Percentiles rank a stretch among this genome's conserved stretches.
phyloP scores from a whole-genome alignment of 2,797 vertebrate genomes.

The Siniperca undulata region DNA sequence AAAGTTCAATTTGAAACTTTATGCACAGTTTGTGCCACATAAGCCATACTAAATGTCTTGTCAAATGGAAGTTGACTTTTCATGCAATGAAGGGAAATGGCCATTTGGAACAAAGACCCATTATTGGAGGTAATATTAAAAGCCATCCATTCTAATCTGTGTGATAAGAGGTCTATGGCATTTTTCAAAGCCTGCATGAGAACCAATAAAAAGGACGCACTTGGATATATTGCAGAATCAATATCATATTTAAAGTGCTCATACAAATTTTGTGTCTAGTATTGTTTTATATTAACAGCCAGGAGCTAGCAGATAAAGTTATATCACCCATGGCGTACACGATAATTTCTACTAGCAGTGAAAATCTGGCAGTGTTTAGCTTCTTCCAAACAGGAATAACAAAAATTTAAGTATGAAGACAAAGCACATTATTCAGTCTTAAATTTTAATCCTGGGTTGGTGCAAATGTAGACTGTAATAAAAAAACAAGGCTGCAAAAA shows the following conservation, averaged over 20 bases:
- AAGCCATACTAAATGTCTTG: constrained; percentile 68
- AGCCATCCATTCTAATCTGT: constrained; percentile 79
- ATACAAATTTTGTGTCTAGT: constrained; percentile 59
- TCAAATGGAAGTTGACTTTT: constrained; percentile 78
- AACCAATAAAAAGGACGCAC: constrained; percentile 67
- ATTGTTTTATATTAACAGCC: constrained; percentile 71
- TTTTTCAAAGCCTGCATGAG: constrained; percentile 66
- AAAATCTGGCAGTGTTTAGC: constrained; percentile 46
- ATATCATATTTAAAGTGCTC: constrained; percentile 78
- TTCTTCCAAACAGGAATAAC: constrained; percentile 36
- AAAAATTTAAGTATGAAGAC: constrained; percentile 36
- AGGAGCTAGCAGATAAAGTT: constrained; percentile 55
- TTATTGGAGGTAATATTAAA: constrained; percentile 80
- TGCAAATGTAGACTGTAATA: constrained; percentile 29
- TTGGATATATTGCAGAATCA: constrained; percentile 75
- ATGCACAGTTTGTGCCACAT: constrained; percentile 60
- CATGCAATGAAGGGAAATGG: constrained; percentile 67
- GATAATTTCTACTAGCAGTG: constrained; percentile 42
- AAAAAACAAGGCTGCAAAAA: constrained; percentile 21
- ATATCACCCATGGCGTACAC: constrained; percentile 47
- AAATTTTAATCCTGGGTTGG: background rate
- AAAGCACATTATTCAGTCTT: constrained; percentile 20
- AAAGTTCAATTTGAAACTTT: constrained; percentile 72
- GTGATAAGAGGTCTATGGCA: constrained; percentile 62
- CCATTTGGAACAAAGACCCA: constrained; percentile 68